These are phyloP conservation scores for Limnephilus rhombicus DNA, from an alignment of 2,888 invertebrate genomes.

Conservation along the genomic window DNA sequence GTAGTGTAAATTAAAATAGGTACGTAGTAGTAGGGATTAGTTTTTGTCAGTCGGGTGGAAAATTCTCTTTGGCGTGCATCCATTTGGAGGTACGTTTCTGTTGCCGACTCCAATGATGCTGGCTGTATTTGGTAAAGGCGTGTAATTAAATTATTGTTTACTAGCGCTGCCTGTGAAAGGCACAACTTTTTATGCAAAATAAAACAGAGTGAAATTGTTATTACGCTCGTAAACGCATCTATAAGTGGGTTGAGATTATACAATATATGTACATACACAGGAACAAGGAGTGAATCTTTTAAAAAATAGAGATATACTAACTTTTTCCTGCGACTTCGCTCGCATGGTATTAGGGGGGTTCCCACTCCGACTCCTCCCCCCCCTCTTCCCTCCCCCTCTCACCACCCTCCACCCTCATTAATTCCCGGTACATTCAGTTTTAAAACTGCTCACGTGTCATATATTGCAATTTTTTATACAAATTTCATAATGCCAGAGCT, in stretches of 20 bases:
- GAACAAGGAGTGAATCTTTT: not conserved
- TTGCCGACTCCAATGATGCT: not conserved
- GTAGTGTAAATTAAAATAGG: not conserved
- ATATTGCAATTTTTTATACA: too few species aligned
- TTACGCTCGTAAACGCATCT: not conserved
- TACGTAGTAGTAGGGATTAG: too few species aligned
- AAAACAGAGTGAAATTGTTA: not conserved
- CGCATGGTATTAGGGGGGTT: too few species aligned
- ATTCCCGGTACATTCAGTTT: too few species aligned
- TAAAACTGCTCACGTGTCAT: too few species aligned
- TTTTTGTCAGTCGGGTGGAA: not conserved
- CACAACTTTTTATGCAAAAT: not conserved
- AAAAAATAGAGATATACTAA: not conserved
- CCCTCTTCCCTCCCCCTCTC: too few species aligned
- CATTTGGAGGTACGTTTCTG: not conserved
- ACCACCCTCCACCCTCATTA: too few species aligned
- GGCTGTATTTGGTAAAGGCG: not conserved
- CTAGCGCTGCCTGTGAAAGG: not conserved
- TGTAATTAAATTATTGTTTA: not conserved
- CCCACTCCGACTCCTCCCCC: too few species aligned
- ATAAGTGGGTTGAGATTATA: not conserved
- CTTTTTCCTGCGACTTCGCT: too few species aligned
- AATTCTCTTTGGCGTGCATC: not conserved
- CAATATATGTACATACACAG: not conserved
- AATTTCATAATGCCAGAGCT: too few species aligned